phyloP scores from a whole-genome alignment of 2,888 invertebrate genomes.

The Zygogramma bicolorata region DNA sequence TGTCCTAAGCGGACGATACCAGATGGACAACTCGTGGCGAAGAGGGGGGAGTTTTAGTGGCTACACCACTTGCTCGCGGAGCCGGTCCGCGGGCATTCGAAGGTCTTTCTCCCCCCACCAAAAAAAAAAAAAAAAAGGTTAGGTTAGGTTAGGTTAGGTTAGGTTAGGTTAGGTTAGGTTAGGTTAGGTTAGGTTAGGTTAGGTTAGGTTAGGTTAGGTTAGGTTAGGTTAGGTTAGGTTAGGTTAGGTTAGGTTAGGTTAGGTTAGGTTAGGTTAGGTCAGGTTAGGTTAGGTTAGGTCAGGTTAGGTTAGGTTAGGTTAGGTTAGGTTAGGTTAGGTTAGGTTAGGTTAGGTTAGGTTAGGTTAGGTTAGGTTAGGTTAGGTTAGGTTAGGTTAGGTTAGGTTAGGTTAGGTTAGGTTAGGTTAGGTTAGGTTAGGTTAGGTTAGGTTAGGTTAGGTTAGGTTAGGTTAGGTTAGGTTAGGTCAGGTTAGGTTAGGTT shows the following conservation, averaged over 20 bases:
- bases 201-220: conserved; percentile 40
- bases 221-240: conserved; percentile 45
- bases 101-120: too few relatives aligned
- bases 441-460: conserved; percentile 27
- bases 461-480: conserved; percentile 25
- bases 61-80: too few relatives aligned
- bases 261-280: conserved; percentile 29
- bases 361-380: conserved; percentile 30
- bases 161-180: conserved; percentile 44
- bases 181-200: conserved; percentile 44
- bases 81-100: too few relatives aligned
- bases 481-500: conserved; percentile 25
- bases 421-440: conserved; percentile 36
- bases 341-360: conserved; percentile 36
- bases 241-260: conserved; percentile 29
- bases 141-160: conserved; percentile 45
- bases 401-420: conserved; percentile 34
- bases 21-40: too few relatives aligned
- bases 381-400: conserved; percentile 30
- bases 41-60: too few relatives aligned
- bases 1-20: too few relatives aligned
- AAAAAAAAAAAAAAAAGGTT: too few relatives aligned
- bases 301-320: conserved; percentile 26
- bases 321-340: conserved; percentile 37
- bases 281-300: conserved; percentile 27